Evolutionary conservation across 2,113 vertebrate genomes (phyloP), one percentile per base, ranked within the genome.

Genomic region (Solea senegalensis): DNA sequence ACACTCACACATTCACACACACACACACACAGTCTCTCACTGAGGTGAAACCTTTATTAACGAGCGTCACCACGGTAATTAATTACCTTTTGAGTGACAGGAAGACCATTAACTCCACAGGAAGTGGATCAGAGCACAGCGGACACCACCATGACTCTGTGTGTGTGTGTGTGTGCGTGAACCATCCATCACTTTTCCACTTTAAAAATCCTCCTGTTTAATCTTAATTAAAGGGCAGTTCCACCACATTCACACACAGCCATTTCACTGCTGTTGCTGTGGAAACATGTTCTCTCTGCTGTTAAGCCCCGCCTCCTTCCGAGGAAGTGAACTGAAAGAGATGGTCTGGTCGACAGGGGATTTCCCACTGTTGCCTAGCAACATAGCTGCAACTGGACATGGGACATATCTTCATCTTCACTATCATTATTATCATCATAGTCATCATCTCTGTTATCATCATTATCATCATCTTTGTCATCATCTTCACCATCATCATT

Each of bases 31-130:
- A 13, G 46, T 58, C 53, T 54, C 76, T 72, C 58, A 40, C 66
- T 63, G 62, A 58, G 74, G 60, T 62, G 73, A 74, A 82, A 85
- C 80, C 82, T 85, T 87, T 72, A 85, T 88, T 87, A 87, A 87
- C 11, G 53, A 84, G 78, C 57, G 13, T 79, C 82, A 50, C 76
- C 70, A 50, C 61, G 7, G 67, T 80, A 86, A 88, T 88, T 86
- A 85, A 86, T 85, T 84, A 67, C 40, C 45, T 60, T 76, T 67
- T 83, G 81, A 86, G 41, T 86, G 87, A 86, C 83, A 83, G 83
- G 76, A 84, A 74, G 85, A 69, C 82, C 63, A 68, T 84, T 65
- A 77, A 75, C 86, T 53, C 84, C 78, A 84, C 87, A 86, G 86
- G 87, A 85, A 82, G 82, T 67, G 72, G 79, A 84, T 64, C 39